A percentile compares a stretch with the other conserved stretches of the same genome.
Evolutionary conservation across 2,797 vertebrate species (phyloP).

Genomic region (Harpagifer antarcticus): DNA sequence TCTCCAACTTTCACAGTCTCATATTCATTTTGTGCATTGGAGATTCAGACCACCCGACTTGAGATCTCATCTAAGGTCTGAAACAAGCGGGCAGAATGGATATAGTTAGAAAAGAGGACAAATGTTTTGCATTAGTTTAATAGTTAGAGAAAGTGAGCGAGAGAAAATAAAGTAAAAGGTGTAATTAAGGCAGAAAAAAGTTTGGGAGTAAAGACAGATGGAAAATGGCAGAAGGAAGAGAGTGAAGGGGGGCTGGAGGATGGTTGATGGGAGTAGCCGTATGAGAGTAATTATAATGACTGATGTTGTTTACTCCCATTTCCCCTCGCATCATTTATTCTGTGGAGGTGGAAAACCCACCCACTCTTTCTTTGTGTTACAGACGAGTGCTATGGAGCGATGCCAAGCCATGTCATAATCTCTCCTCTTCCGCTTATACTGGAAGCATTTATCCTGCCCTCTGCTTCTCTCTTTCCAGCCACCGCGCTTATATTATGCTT

Average conservation of each 20-base stretch:
- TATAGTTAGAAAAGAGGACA: slow-evolving; percentile 7
- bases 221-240: slow-evolving; percentile 60
- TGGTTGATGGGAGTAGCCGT: slow-evolving; percentile 73
- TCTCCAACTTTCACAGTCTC: slow-evolving; percentile 44
- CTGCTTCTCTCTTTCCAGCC: slow-evolving; percentile 44
- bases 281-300: slow-evolving; percentile 84
- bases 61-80: slow-evolving; percentile 14
- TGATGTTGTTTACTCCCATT: slow-evolving; percentile 87
- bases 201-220: slow-evolving; percentile 63
- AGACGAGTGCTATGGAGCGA: slow-evolving; percentile 46
- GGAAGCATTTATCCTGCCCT: slow-evolving; percentile 68
- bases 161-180: slow-evolving; percentile 39
- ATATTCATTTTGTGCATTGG: slow-evolving; percentile 22
- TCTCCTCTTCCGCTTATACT: slow-evolving; percentile 69
- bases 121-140: not conserved
- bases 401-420: slow-evolving; percentile 69
- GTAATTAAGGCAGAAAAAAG: slow-evolving; percentile 36
- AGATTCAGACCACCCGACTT: slow-evolving; percentile 45
- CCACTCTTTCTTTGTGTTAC: slow-evolving; percentile 60
- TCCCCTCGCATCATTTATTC: slow-evolving; percentile 85
- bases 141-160: slow-evolving; percentile 27
- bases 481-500: slow-evolving; percentile 41
- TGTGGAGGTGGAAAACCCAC: slow-evolving; percentile 81
- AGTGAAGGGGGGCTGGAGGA: slow-evolving; percentile 45
- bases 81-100: slow-evolving; percentile 7